Evolutionary conservation across 2,888 invertebrate genomes (phyloP), one percentile per base, ranked within the genome.

Genomic region (Leucophenga montana): DNA sequence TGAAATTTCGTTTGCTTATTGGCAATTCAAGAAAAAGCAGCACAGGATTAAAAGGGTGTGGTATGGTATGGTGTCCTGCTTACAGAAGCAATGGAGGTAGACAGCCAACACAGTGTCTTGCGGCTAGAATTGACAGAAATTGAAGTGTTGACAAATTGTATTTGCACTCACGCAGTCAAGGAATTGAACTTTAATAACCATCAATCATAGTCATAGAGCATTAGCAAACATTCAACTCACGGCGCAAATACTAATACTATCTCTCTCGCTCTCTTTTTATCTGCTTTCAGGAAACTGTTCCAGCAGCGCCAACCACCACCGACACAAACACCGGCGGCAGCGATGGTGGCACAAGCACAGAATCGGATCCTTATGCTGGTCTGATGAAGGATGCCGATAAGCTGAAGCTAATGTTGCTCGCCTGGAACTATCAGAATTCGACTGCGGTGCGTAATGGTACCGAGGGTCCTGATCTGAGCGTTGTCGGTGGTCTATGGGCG

Each of bases 361-460:
- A 87, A 76, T 71, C 81, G 20, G 88, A 88, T 73, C 85, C 88
- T 18, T 89, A 89, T 71, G 86, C 88, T 22, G 89, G 89, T 13
- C 83, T 89, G 1, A 88, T 93, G 92, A 95, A 95, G 92, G 95
- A 95, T 89, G 94, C 94, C 85, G 95, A 95, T 91, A 95, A 95
- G 91, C 92, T 95, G 90, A 95, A 95, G 91, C 91, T 94, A 91
- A 95, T 95, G 94, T 92, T 95, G 90, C 92, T 95, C 88, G 95
- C 95, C 87, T 95, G 95, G 95, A 95, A 95, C 92, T 94, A 94
- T 91, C 94, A 94, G 90, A 93, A 93, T 90, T 94, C 94, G 88
- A 90, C 91, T 85, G 93, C 90, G 88, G 92, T 91, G 77, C 91
- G 92, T 74, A 92, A 92, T 80, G 92, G 92, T 4, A 87, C 88